A percentile compares a stretch with the other conserved stretches of the same genome.
Conservation (phyloP, 2,113 vertebrate species). For the Varanus salvator region DNA sequence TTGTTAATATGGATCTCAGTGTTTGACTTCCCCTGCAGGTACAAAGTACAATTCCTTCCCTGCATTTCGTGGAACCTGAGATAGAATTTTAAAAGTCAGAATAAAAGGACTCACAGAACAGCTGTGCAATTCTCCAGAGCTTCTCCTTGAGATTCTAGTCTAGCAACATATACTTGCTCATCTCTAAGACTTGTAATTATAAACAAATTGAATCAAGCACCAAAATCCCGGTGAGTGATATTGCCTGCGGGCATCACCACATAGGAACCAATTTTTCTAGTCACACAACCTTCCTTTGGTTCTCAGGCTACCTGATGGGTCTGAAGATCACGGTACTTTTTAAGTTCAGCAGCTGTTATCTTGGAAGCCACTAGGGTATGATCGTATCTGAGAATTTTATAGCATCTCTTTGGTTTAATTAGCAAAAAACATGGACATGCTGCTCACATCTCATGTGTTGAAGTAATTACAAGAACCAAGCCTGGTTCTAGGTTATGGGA, state of each 20-base stretch:
- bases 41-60: not conserved
- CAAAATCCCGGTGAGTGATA: not conserved
- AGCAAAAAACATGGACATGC: not conserved
- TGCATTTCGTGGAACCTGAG: not conserved
- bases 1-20: not conserved
- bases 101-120: not conserved
- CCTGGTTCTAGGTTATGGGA: not conserved
- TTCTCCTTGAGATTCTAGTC: not conserved
- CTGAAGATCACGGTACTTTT: not conserved
- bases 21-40: not conserved
- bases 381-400: not conserved
- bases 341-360: not conserved
- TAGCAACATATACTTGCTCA: not conserved
- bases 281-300: not conserved
- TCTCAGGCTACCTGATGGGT: not conserved
- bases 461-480: not conserved
- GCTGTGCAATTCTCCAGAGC: not conserved
- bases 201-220: slow-evolving; percentile 11
- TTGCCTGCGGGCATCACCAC: not conserved
- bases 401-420: not conserved
- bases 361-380: not conserved
- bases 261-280: not conserved
- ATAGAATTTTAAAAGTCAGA: slow-evolving; percentile 17
- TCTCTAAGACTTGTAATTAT: not conserved
- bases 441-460: not conserved